Percentiles rank a stretch among this genome's conserved stretches.
phyloP scores from a whole-genome alignment of 2,797 vertebrate species.

The Dipus sagitta region DNA sequence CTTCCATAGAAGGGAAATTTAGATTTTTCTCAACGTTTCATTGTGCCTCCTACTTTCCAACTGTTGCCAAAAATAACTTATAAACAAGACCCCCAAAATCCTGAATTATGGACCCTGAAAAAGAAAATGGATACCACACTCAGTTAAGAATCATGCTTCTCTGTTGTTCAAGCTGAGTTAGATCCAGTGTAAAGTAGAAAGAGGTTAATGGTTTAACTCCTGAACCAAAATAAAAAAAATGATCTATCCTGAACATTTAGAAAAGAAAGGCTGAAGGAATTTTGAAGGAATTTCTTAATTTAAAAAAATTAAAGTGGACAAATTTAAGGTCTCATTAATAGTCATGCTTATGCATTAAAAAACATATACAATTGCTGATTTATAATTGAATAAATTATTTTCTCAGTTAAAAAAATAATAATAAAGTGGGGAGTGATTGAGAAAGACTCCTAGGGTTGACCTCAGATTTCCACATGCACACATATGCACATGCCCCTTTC shows the following conservation, averaged over 20 bases:
- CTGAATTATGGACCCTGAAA: not conserved
- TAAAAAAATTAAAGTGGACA: conserved; percentile 33
- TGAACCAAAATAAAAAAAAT: conserved; percentile 70
- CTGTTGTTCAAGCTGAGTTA: not conserved
- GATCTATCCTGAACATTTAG: not conserved
- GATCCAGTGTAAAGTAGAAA: not conserved
- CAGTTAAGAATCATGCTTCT: not conserved
- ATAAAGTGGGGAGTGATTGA: too few relatives aligned
- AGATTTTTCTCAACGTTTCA: not conserved
- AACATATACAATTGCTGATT: conserved; percentile 55
- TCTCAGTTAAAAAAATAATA: conserved; percentile 55
- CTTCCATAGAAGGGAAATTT: conserved; percentile 2
- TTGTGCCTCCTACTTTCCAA: too few relatives aligned
- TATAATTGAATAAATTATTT: conserved; percentile 82
- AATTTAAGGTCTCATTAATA: not conserved
- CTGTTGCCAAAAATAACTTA: too few relatives aligned
- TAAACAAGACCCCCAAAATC: not conserved
- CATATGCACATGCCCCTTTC: too few relatives aligned
- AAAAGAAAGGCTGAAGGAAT: not conserved
- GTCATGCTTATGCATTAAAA: conserved; percentile 32
- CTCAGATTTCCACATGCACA: too few relatives aligned
- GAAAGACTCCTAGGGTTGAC: too few relatives aligned
- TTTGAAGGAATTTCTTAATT: conserved; percentile 54
- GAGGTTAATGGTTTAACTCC: not conserved
- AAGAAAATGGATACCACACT: not conserved